These are phyloP conservation scores for Drosophila rhopaloa DNA, from an alignment of 1,140 invertebrate species.

Conservation along the genomic window DNA sequence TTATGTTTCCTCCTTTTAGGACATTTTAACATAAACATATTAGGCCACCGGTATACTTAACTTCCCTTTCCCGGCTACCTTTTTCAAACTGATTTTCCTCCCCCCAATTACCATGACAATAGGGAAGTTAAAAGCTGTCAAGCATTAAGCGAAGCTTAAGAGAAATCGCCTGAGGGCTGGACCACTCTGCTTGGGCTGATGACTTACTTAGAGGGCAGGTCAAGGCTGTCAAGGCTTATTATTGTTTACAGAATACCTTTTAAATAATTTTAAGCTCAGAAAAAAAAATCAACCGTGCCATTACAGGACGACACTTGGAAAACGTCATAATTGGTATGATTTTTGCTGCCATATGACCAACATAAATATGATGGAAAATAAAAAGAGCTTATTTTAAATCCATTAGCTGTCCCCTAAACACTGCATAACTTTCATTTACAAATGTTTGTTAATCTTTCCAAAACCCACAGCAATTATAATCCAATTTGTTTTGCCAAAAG, in stretches of 20 bases:
- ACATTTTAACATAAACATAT: not conserved
- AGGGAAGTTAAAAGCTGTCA: slow-evolving; percentile 56
- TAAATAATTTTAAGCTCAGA: slow-evolving; percentile 19
- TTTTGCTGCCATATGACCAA: not conserved
- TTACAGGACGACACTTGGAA: not conserved
- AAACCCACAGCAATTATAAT: slow-evolving; percentile 20
- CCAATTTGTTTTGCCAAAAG: slow-evolving; percentile 31
- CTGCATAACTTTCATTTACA: not conserved
- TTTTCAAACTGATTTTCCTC: not conserved
- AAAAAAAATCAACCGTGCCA: not conserved
- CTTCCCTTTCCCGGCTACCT: not conserved
- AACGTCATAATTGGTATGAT: not conserved
- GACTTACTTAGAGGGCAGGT: slow-evolving; percentile 28
- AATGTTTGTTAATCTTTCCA: slow-evolving; percentile 11
- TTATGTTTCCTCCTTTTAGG: not conserved
- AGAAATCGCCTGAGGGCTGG: slow-evolving; percentile 9
- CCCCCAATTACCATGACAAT: not conserved
- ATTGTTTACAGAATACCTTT: slow-evolving; percentile 21
- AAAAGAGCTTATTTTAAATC: not conserved
- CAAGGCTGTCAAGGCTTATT: slow-evolving; percentile 36
- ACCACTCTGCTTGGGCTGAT: slow-evolving; percentile 17
- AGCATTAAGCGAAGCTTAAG: slow-evolving; percentile 28
- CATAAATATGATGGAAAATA: not conserved
- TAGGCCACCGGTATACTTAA: not conserved
- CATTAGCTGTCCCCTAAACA: not conserved